A percentile compares a stretch with the other conserved stretches of the same genome.
Conservation (phyloP, 2,797 vertebrate genomes). For the Astyanax mexicanus region DNA sequence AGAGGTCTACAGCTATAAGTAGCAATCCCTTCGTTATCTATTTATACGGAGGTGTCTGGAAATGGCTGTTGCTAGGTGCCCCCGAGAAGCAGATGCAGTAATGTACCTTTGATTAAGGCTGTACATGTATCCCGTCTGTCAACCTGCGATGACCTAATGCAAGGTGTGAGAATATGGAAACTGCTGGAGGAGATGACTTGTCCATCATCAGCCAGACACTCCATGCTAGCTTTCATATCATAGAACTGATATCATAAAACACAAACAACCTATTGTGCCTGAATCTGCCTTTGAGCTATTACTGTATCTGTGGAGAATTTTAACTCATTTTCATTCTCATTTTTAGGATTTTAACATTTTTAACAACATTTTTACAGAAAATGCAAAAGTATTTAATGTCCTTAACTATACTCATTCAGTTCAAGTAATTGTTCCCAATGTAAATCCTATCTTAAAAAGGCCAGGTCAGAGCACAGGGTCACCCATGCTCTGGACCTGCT, state of each 20-base stretch:
- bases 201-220: neutral
- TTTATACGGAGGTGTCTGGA: conserved; percentile 30
- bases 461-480: too few relatives aligned
- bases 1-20: too few relatives aligned
- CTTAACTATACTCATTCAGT: too few relatives aligned
- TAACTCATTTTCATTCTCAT: too few relatives aligned
- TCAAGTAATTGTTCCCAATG: too few relatives aligned
- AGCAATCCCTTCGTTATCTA: neutral
- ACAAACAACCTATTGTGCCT: neutral
- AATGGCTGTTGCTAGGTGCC: conserved; percentile 70
- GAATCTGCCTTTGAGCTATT: neutral
- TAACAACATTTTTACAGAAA: too few relatives aligned
- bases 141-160: neutral
- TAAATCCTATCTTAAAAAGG: too few relatives aligned
- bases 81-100: conserved; percentile 48
- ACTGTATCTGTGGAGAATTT: too few relatives aligned
- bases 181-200: neutral
- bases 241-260: neutral
- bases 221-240: neutral
- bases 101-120: conserved; percentile 1
- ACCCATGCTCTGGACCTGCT: too few relatives aligned
- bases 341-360: too few relatives aligned
- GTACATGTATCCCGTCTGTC: neutral
- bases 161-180: neutral
- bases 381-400: too few relatives aligned